Evolutionary conservation across 1,140 invertebrate genomes (phyloP).

Genomic region (Ostrea edulis): DNA sequence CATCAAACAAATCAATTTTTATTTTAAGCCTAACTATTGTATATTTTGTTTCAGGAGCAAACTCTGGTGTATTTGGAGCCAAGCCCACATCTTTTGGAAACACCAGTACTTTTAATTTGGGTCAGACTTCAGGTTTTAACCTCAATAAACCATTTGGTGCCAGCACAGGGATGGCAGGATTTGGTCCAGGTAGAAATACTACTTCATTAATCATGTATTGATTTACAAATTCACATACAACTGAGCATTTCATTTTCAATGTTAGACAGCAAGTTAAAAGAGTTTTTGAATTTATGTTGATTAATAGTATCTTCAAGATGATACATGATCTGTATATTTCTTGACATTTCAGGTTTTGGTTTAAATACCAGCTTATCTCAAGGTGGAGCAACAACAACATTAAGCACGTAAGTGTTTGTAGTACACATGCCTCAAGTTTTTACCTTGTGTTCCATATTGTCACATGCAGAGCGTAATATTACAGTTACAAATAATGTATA

Average conservation of each 20-base stretch:
- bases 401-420: slow-evolving; percentile 70
- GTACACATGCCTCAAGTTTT: neutral
- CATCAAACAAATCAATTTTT: too few relatives aligned
- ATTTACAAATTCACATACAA: neutral
- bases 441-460: neutral
- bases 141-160: slow-evolving; percentile 32
- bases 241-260: slow-evolving; percentile 11
- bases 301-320: too few relatives aligned
- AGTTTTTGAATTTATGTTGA: too few relatives aligned
- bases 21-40: too few relatives aligned
- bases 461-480: neutral
- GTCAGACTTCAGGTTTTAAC: neutral
- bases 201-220: neutral
- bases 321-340: neutral
- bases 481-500: neutral
- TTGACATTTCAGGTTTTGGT: slow-evolving; percentile 71
- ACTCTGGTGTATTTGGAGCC: neutral
- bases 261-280: neutral
- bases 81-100: slow-evolving; percentile 41
- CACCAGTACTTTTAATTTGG: slow-evolving; percentile 25
- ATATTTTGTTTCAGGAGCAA: neutral
- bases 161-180: slow-evolving; percentile 40
- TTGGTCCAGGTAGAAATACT: neutral
- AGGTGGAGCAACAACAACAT: slow-evolving; percentile 61
- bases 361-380: slow-evolving; percentile 60